Evolutionary conservation across 1,140 invertebrate genomes (phyloP).

Genomic region (Drosophila sechellia): DNA sequence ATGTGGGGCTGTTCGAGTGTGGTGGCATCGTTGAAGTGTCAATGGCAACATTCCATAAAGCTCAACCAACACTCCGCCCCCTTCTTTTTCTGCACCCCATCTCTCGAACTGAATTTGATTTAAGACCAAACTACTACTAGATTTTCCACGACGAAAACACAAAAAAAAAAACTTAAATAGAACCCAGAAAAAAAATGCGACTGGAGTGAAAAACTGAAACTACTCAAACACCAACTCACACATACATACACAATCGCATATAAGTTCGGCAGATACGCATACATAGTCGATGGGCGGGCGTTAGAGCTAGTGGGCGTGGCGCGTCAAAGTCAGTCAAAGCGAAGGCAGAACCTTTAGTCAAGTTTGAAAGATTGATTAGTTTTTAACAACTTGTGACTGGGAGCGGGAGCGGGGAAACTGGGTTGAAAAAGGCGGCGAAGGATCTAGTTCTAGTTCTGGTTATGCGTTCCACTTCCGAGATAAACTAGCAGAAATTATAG

Average conservation of each 20-base stretch:
- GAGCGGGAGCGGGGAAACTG: constrained; percentile 3
- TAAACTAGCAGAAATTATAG: constrained; percentile 16
- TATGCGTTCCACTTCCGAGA: constrained; percentile 13
- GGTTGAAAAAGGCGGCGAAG: constrained; percentile 15
- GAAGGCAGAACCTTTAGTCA: constrained; percentile 75
- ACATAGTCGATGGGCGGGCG: not conserved
- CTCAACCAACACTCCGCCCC: constrained; percentile 43
- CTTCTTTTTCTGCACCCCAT: not conserved
- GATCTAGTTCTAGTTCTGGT: constrained; percentile 32
- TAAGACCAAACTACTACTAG: constrained; percentile 66
- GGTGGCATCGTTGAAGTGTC: constrained; percentile 57
- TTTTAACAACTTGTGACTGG: constrained; percentile 82
- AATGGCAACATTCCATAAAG: constrained; percentile 70
- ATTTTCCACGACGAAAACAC: constrained; percentile 18
- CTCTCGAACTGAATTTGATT: constrained; percentile 64
- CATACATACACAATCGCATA: constrained; percentile 2
- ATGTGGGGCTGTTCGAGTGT: constrained; percentile 3
- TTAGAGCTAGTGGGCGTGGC: constrained; percentile 13
- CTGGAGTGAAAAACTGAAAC: constrained; percentile 65
- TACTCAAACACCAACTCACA: constrained; percentile 16
- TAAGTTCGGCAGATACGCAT: constrained; percentile 3
- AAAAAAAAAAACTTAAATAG: constrained; percentile 10
- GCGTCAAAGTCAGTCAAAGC: constrained; percentile 76
- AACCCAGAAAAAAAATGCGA: constrained; percentile 46
- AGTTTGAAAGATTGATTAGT: constrained; percentile 82